Evolutionary conservation across 2,888 invertebrate species (phyloP).

Genomic region (Itoplectis maculator): DNA sequence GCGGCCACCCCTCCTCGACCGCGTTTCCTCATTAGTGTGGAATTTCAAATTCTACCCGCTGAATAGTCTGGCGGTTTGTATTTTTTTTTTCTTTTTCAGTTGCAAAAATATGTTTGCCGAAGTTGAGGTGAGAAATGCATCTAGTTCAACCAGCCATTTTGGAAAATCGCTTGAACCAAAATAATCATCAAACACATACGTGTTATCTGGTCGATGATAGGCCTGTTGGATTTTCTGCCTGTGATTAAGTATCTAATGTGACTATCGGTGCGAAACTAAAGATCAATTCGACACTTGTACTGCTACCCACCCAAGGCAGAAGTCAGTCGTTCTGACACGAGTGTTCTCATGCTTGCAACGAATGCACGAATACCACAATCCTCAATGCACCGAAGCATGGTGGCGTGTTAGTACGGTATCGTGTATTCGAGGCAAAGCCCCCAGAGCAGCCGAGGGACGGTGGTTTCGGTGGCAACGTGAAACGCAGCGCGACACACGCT

Average conservation of each 20-base stretch:
- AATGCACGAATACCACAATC: background rate
- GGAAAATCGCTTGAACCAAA: background rate
- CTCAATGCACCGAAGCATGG: background rate
- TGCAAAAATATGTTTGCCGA: slow-evolving; percentile 31
- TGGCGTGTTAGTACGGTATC: background rate
- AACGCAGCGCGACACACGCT: slow-evolving; percentile 31
- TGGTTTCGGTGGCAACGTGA: slow-evolving; percentile 35
- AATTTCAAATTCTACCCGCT: slow-evolving; percentile 65
- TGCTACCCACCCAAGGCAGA: background rate
- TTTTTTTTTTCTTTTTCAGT: slow-evolving; percentile 48
- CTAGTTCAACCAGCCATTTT: background rate
- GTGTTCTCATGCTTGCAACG: background rate
- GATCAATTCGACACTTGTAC: background rate
- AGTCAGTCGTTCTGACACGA: background rate
- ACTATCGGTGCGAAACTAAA: background rate
- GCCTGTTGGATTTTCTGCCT: too few species aligned
- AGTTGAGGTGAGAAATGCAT: background rate
- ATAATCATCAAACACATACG: too few species aligned
- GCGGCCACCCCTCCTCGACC: slow-evolving; percentile 27
- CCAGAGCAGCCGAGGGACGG: slow-evolving; percentile 21
- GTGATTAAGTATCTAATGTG: too few species aligned
- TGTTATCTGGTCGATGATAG: too few species aligned
- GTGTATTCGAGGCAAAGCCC: slow-evolving; percentile 21
- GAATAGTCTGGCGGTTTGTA: slow-evolving; percentile 40
- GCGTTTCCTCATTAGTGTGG: slow-evolving; percentile 55